Percentiles rank a stretch among this genome's conserved stretches.
phyloP scores from a whole-genome alignment of 2,797 vertebrate genomes.

The Manis pentadactyla region DNA sequence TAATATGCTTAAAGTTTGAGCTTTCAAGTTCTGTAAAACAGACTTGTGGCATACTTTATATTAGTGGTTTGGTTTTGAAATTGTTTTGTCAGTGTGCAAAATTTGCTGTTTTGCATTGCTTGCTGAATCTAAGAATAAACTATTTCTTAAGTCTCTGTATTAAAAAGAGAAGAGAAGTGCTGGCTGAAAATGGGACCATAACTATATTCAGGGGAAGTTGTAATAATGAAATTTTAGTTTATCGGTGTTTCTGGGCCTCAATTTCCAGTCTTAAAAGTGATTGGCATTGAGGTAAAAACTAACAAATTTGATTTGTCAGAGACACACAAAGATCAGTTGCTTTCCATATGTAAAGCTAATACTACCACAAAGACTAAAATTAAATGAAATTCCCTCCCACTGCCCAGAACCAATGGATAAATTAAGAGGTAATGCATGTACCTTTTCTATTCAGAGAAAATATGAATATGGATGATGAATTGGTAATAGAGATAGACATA shows the following conservation, averaged over 20 bases:
- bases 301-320: not conserved
- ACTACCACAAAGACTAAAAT: not conserved
- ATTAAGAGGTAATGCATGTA: not conserved
- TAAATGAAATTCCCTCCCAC: not conserved
- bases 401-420: not conserved
- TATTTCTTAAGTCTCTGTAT: not conserved
- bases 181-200: not conserved
- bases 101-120: not conserved
- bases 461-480: not conserved
- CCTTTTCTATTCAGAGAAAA: not conserved
- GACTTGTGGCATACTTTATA: not conserved
- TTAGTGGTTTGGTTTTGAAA: not conserved
- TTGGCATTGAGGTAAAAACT: not conserved
- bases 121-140: not conserved
- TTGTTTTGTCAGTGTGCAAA: not conserved
- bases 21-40: not conserved
- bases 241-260: not conserved
- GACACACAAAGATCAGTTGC: not conserved
- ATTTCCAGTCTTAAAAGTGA: not conserved
- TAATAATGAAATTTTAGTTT: not conserved
- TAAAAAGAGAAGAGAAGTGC: not conserved
- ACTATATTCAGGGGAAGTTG: not conserved
- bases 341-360: not conserved
- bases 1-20: not conserved
- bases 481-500: not conserved